Conservation (phyloP, 1,140 invertebrate species). For the Arion vulgaris region DNA sequence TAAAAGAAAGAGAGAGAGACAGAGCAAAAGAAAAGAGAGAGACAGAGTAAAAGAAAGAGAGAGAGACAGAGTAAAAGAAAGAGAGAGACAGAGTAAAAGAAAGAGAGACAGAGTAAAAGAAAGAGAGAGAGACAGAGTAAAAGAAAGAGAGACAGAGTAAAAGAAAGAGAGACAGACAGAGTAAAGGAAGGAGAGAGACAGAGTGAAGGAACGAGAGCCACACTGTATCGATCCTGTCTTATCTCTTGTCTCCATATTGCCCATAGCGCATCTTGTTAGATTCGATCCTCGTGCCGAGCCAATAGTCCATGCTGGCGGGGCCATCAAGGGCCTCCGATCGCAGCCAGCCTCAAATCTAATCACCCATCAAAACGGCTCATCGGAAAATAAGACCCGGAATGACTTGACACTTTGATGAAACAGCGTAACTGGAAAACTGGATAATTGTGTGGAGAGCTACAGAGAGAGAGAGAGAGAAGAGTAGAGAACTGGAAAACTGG, state of each 20-base stretch:
- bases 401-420: background rate
- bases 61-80: no score
- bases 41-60: no score
- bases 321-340: background rate
- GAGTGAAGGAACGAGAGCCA: constrained; percentile 6
- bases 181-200: background rate
- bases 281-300: constrained; percentile 5
- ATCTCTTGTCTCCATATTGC: constrained; percentile 30
- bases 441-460: no score
- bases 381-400: constrained; percentile 15
- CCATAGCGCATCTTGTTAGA: constrained; percentile 27
- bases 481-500: no score
- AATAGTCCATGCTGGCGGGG: constrained; percentile 26
- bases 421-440: background rate
- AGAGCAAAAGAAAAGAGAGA: no score
- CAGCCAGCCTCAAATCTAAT: constrained; percentile 12
- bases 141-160: background rate
- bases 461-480: no score
- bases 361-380: constrained; percentile 28
- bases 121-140: no score
- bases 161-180: background rate
- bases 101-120: no score
- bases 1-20: no score
- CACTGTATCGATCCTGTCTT: constrained; percentile 24
- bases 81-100: no score